Evolutionary conservation across 2,888 invertebrate genomes (phyloP), one percentile per base, ranked within the genome.

Genomic region (Invenusta paracnida): DNA sequence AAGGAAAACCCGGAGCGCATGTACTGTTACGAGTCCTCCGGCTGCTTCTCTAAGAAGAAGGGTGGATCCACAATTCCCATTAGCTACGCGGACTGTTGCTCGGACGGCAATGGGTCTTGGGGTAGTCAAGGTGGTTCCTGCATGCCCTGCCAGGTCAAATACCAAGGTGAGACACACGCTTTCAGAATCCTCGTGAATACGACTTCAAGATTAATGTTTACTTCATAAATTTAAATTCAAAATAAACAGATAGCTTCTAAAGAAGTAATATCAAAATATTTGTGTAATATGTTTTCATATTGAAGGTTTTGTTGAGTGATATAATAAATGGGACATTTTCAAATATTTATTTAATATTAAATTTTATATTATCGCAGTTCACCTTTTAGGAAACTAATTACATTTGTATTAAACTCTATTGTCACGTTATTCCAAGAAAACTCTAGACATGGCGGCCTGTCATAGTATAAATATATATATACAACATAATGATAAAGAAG

Each of bases 121-220:
- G 85, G 85, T 2, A 84, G 84, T 27, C 84, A 84, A 25, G 67
- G 67, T n/a, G 84, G 84, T 1, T 1, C 0, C 27, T 84, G 84
- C 28, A 67, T 84, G 28, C 73, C 84, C 23, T 84, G 84, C 27
- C 28, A 48, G 28, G 84, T 67, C n/a, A 83, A 30, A 28, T 83
- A 31, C 27, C 1, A 30, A 30, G 48, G 83, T 83, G 27, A 48
- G 27, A 25, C 25, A 2, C 28, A 2, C n/a, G n/a, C n/a, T n/a
- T n/a, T n/a, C n/a, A 11, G 66, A 66, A 66, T 11, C 11, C n/a
- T 66, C n/a, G n/a, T 66, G 11, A 66, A 11, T 66, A 11, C 66
- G n/a, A 66, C n/a, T 66, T n/a, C 66, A 66, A 11, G n/a, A n/a
- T 66, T 13, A 66, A 11, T 13, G 66, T 66, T 66, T 66, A 11